A percentile compares a stretch with the other conserved stretches of the same genome.
These are phyloP conservation scores for Aplochiton taeniatus DNA, from an alignment of 2,797 vertebrate genomes.

Conservation along the genomic window DNA sequence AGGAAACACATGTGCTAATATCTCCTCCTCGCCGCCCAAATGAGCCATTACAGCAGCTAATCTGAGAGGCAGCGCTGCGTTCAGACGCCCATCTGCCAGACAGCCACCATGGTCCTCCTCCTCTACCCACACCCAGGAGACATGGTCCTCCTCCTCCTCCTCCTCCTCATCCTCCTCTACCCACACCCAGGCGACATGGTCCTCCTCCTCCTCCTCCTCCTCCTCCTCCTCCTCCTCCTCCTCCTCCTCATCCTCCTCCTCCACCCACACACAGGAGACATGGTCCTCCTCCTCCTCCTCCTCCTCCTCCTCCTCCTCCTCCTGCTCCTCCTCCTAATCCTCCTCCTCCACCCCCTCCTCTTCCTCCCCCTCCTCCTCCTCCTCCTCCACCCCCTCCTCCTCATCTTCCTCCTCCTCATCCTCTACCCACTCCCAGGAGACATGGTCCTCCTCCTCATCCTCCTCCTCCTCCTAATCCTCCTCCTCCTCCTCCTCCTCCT, in stretches of 20 bases:
- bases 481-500: too few relatives aligned
- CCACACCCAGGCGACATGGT: conserved; percentile 9
- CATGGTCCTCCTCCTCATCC: too few relatives aligned
- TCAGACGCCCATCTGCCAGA: conserved; percentile 74
- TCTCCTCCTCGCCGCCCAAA: conserved; percentile 78
- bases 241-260: conserved; percentile 15
- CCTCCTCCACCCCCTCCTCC: too few relatives aligned
- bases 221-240: conserved; percentile 24
- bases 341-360: too few relatives aligned
- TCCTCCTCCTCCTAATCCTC: too few relatives aligned
- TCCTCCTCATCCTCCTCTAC: conserved; percentile 21
- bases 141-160: conserved; percentile 13
- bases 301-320: conserved; percentile 11
- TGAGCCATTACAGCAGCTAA: conserved; percentile 78
- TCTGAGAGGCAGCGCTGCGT: conserved; percentile 74
- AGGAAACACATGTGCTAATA: conserved; percentile 80
- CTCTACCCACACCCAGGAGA: too few relatives aligned
- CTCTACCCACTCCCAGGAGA: too few relatives aligned
- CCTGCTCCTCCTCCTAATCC: too few relatives aligned
- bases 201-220: conserved; percentile 12
- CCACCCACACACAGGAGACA: conserved; percentile 4
- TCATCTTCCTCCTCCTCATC: too few relatives aligned
- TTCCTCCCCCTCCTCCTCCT: too few relatives aligned
- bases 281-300: conserved; percentile 19
- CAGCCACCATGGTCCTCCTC: too few relatives aligned